Base-by-base conservation (phyloP, 2,888 invertebrate genomes). In the Ornithoptera alexandrae region DNA sequence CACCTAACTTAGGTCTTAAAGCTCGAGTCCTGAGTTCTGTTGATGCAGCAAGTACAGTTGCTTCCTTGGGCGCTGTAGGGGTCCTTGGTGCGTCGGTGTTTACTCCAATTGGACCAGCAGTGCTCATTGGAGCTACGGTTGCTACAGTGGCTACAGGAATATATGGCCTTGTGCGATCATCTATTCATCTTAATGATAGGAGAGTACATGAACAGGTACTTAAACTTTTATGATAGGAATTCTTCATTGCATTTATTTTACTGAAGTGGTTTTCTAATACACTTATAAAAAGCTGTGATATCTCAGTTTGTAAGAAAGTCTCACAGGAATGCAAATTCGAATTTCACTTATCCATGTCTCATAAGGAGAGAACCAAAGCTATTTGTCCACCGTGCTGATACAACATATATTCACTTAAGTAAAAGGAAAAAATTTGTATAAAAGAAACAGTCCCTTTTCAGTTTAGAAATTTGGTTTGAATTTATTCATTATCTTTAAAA, bases 101-200 rank as follows among this genome's bases (percentile, higher is more conserved):
- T 74, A 92, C 93, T 1, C 91, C 94, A 0, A 85, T 93, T 0
- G 93, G 90, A 12, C 91, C 93, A 0, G 90, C 85, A 0, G 87
- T 93, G 17, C 67, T 94, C 7, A 84, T 88, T 0, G 88, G 93
- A 0, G 93, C 93, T 0, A 88, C 91, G 0, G 84, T 88, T 1
- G 92, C 90, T 0, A 87, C 93, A 0, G 81, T 89, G 0, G 87
- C 85, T 7, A 93, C 93, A 0, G 94, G 94, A 0, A 61, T 93
- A 0, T 94, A 94, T 75, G 93, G 93, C 1, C 84, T 93, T 0
- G 87, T 93, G 7, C 80, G 94, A 10, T 94, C 94, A 17, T 87
- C 90, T 0, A 72, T 90, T 0, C 88, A 90, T 73, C 77, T 94
- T 12, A 86, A 83, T 58, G 94, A 94, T 78, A 85, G 94, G 67